phyloP scores from a whole-genome alignment of 2,888 invertebrate genomes.

The Spodoptera picta region DNA sequence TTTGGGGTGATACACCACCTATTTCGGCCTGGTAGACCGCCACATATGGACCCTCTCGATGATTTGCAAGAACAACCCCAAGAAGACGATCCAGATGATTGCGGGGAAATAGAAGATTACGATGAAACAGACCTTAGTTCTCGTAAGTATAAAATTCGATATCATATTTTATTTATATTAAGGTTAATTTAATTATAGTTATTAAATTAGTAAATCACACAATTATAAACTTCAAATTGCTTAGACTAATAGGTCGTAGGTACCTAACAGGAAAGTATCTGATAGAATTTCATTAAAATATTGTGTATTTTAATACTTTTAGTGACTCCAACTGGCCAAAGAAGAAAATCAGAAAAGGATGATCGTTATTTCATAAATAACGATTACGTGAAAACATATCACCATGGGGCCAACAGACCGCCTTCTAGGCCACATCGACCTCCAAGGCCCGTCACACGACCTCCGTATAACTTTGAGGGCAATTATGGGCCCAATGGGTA shows the following conservation, averaged over 20 bases:
- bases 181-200: too few relatives aligned
- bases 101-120: slow-evolving; percentile 84
- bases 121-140: slow-evolving; percentile 83
- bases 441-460: slow-evolving; percentile 48
- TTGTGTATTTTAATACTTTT: slow-evolving; percentile 26
- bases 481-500: slow-evolving; percentile 72
- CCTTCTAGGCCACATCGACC: slow-evolving; percentile 45
- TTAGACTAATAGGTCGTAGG: too few relatives aligned
- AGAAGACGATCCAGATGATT: slow-evolving; percentile 77
- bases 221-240: too few relatives aligned
- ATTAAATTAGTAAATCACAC: too few relatives aligned
- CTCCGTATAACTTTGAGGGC: slow-evolving; percentile 61
- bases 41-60: slow-evolving; percentile 54
- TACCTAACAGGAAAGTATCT: too few relatives aligned
- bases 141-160: slow-evolving; percentile 62
- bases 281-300: background rate
- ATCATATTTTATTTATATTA: too few relatives aligned
- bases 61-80: slow-evolving; percentile 76
- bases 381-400: slow-evolving; percentile 50
- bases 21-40: slow-evolving; percentile 63
- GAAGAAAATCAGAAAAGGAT: slow-evolving; percentile 36
- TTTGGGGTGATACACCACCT: slow-evolving; percentile 75
- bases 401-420: slow-evolving; percentile 28
- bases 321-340: slow-evolving; percentile 65
- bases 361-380: slow-evolving; percentile 40